phyloP scores from a whole-genome alignment of 1,140 invertebrate species.

The Holcopasites calliopsidis region DNA sequence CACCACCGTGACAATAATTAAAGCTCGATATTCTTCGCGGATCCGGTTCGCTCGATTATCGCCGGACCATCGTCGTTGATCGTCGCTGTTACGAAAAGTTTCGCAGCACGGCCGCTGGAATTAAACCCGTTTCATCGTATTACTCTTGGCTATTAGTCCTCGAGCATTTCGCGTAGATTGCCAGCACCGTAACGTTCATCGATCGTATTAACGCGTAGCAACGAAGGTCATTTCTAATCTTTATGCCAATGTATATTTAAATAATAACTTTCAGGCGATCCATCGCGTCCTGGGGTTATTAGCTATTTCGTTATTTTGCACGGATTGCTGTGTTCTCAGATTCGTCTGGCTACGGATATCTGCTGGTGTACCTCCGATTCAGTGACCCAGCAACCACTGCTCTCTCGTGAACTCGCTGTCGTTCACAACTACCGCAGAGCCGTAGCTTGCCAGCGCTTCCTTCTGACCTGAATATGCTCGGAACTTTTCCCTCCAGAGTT shows the following conservation, averaged over 20 bases:
- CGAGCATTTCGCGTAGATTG: constrained; percentile 32
- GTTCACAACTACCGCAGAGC: not conserved
- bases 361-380: not conserved
- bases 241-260: too few species aligned
- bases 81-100: not conserved
- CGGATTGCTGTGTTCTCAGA: constrained; percentile 18
- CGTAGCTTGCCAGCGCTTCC: not conserved
- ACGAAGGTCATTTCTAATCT: not conserved
- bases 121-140: constrained; percentile 48
- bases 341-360: not conserved
- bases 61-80: not conserved
- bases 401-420: not conserved
- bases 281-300: too few species aligned
- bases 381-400: not conserved
- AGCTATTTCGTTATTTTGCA: too few species aligned
- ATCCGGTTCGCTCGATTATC: not conserved
- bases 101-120: not conserved
- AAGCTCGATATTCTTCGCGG: not conserved
- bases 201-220: constrained; percentile 39
- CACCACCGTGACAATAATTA: not conserved
- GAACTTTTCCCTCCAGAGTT: constrained; percentile 3
- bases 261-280: too few species aligned
- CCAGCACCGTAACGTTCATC: constrained; percentile 36
- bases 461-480: not conserved
- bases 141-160: constrained; percentile 52